These are phyloP conservation scores for Catocala fraxini DNA, from an alignment of 2,888 invertebrate genomes.

Conservation along the genomic window DNA sequence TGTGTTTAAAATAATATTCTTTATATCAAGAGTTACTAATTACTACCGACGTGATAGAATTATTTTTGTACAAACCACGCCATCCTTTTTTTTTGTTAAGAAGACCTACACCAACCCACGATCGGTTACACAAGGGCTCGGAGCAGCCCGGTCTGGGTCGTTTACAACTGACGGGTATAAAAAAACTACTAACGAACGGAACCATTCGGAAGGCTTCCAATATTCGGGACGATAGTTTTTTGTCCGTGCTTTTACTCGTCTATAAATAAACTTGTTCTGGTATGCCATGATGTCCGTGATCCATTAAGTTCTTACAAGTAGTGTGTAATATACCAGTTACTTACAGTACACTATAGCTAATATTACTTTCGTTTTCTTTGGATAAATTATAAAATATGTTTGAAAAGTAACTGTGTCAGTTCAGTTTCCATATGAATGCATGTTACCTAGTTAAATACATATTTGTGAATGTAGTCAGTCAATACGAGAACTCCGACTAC, in stretches of 20 bases:
- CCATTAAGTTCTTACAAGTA: constrained; percentile 54
- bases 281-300: constrained; percentile 57
- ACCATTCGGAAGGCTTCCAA: constrained; percentile 72
- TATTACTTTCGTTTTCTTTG: constrained; percentile 62
- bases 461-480: constrained; percentile 29
- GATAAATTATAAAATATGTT: constrained; percentile 5
- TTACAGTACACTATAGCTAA: constrained; percentile 22
- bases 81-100: constrained; percentile 35
- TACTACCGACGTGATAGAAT: constrained; percentile 17
- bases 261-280: constrained; percentile 78
- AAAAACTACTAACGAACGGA: constrained; percentile 68
- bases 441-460: constrained; percentile 2
- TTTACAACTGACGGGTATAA: constrained; percentile 60
- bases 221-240: constrained; percentile 76
- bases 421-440: constrained; percentile 9
- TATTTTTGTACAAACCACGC: constrained; percentile 30
- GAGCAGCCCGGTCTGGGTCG: constrained; percentile 55
- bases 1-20: too few relatives aligned
- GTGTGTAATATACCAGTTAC: constrained; percentile 12
- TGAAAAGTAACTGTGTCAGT: too few relatives aligned
- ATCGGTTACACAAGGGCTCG: constrained; percentile 58
- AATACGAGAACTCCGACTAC: constrained; percentile 28
- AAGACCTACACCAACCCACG: constrained; percentile 76
- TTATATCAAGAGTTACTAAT: constrained; percentile 2
- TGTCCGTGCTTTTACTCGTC: constrained; percentile 68